phyloP scores from a whole-genome alignment of 2,113 vertebrate genomes.

The Rhinichthys klamathensis region DNA sequence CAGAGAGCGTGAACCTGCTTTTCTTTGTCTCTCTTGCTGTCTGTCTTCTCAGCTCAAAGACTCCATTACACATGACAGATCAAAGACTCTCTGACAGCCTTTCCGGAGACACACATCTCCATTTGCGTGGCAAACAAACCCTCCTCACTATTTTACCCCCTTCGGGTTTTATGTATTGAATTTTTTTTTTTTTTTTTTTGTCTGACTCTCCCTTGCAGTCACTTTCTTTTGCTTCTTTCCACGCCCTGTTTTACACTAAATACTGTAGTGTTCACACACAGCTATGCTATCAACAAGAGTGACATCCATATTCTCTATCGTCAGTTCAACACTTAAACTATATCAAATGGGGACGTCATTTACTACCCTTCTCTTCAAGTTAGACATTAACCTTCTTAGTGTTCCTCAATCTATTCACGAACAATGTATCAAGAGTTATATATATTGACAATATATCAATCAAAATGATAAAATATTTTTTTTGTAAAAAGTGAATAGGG shows the following conservation, averaged over 20 bases:
- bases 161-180: conserved; percentile 8
- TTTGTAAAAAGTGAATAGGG: too few species aligned
- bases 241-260: background rate
- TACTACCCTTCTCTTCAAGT: too few species aligned
- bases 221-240: background rate
- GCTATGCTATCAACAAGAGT: background rate
- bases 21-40: conserved; percentile 22
- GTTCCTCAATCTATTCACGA: too few species aligned
- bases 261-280: background rate
- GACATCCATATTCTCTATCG: background rate
- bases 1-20: conserved; percentile 31
- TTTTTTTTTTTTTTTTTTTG: background rate
- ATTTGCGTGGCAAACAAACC: conserved; percentile 33
- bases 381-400: too few species aligned
- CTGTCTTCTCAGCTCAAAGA: conserved; percentile 41
- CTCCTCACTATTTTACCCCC: background rate
- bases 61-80: conserved; percentile 46
- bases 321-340: too few species aligned
- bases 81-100: conserved; percentile 44
- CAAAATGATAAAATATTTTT: too few species aligned
- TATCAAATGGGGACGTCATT: too few species aligned
- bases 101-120: conserved; percentile 9
- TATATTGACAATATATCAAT: too few species aligned
- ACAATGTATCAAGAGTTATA: too few species aligned
- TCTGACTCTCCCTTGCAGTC: background rate